Percentiles rank a stretch among this genome's conserved stretches.
phyloP scores from a whole-genome alignment of 2,797 vertebrate species.

The Poecilia picta region DNA sequence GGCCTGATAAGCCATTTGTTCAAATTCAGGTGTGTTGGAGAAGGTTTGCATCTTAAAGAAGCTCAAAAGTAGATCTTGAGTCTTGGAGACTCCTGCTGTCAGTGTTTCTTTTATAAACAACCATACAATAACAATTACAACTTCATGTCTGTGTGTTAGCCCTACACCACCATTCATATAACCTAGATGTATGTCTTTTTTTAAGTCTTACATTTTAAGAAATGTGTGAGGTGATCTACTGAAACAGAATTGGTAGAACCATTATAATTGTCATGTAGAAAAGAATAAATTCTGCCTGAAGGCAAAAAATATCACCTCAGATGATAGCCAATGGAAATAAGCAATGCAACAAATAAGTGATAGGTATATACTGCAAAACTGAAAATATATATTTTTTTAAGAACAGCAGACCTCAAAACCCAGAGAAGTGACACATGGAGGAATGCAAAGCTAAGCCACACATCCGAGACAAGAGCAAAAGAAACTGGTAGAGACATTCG shows the following conservation, averaged over 20 bases:
- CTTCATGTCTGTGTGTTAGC: no score
- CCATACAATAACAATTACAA: no score
- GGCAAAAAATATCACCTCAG: slow-evolving; percentile 18
- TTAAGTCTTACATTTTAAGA: background rate
- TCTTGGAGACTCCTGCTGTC: no score
- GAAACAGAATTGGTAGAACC: background rate
- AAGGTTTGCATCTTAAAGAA: no score
- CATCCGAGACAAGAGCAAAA: no score
- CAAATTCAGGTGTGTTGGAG: no score
- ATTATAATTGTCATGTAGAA: no score
- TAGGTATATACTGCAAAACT: slow-evolving; percentile 19
- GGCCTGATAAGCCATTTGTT: no score
- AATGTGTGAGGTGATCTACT: background rate
- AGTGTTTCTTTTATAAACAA: no score
- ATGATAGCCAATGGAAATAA: slow-evolving; percentile 29
- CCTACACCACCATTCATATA: no score
- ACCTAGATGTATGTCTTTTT: background rate
- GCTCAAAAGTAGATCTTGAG: no score
- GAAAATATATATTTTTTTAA: background rate
- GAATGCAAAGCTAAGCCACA: slow-evolving; percentile 50
- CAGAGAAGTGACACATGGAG: slow-evolving; percentile 56
- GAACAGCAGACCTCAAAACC: slow-evolving; percentile 29
- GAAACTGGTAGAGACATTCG: background rate
- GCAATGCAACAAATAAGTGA: slow-evolving; percentile 28
- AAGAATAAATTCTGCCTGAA: background rate